phyloP scores from a whole-genome alignment of 2,797 vertebrate species.

The Rhynchonycteris naso region DNA sequence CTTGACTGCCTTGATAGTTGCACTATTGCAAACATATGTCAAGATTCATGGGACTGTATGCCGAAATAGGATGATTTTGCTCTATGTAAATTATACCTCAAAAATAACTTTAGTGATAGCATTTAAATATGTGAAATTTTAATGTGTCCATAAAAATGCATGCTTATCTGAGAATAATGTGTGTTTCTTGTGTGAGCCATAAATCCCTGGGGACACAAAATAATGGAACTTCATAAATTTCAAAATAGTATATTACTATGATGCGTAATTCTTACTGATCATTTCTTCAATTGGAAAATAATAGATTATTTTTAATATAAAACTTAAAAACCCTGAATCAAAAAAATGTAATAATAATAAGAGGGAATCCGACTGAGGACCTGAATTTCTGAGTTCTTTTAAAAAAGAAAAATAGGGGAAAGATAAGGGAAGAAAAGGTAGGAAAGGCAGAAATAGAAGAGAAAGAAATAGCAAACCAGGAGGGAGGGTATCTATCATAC shows the following conservation, averaged over 20 bases:
- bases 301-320: background rate
- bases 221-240: background rate
- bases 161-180: background rate
- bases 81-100: background rate
- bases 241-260: background rate
- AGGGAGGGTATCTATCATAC: background rate
- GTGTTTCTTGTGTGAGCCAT: background rate
- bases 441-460: background rate
- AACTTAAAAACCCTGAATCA: background rate
- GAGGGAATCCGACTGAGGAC: background rate
- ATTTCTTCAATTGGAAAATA: background rate
- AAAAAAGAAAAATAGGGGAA: background rate
- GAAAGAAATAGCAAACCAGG: background rate
- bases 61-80: background rate
- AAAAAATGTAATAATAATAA: background rate
- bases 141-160: background rate
- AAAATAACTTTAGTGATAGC: background rate
- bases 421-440: background rate
- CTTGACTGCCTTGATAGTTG: background rate
- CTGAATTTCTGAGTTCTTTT: background rate
- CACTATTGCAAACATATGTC: background rate
- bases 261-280: background rate
- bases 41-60: background rate
- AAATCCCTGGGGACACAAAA: background rate
- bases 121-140: conserved; percentile 17